Evolutionary conservation across 2,113 vertebrate species (phyloP).

Genomic region (Antechinus stuartii): DNA sequence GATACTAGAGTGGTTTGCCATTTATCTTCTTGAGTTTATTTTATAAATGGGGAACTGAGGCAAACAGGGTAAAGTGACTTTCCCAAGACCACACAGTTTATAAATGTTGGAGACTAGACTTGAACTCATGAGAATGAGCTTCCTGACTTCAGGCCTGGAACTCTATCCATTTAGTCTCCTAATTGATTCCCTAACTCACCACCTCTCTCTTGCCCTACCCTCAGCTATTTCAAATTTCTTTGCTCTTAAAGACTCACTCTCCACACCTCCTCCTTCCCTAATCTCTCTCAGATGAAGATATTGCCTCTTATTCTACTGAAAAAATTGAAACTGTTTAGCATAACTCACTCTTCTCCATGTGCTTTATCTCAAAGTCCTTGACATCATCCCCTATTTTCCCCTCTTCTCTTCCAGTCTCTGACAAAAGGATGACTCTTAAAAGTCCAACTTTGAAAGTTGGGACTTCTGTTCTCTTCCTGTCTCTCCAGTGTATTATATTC

Average conservation of each 20-base stretch:
- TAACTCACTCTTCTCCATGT: neutral
- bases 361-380: neutral
- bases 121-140: neutral
- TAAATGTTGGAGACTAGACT: neutral
- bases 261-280: neutral
- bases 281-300: neutral
- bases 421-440: neutral
- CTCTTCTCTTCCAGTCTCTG: neutral
- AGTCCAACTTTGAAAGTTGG: too few species aligned
- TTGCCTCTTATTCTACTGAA: constrained; percentile 33
- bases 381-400: neutral
- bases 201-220: neutral
- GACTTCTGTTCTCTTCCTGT: too few species aligned
- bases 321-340: neutral
- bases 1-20: too few species aligned
- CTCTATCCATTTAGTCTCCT: neutral
- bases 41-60: too few species aligned
- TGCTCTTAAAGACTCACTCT: neutral
- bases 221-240: neutral
- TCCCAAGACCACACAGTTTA: too few species aligned
- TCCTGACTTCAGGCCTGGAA: too few species aligned
- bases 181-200: neutral
- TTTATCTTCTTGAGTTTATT: too few species aligned
- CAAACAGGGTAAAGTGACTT: too few species aligned
- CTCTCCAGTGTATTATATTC: too few species aligned